These are phyloP conservation scores for Hozukius guyotensis DNA, from an alignment of 2,797 vertebrate genomes.

Conservation along the genomic window DNA sequence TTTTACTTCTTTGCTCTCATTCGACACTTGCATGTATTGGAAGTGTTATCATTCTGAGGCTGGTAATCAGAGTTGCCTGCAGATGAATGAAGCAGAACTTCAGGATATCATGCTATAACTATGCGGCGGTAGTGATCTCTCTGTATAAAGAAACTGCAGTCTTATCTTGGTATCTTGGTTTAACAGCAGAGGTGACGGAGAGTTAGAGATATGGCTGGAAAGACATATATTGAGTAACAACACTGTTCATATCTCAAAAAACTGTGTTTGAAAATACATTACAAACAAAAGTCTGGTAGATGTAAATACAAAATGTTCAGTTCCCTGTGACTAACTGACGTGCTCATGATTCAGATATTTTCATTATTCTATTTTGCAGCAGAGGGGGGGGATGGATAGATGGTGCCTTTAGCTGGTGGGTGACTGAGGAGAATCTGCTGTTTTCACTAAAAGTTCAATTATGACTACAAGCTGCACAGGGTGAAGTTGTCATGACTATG, in stretches of 20 bases:
- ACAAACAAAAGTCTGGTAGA: slow-evolving; percentile 10
- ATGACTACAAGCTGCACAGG: slow-evolving; percentile 70
- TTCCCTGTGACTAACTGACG: slow-evolving; percentile 17
- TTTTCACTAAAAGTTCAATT: slow-evolving; percentile 75
- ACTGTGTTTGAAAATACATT: slow-evolving; percentile 40
- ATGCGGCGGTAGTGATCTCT: slow-evolving; percentile 1
- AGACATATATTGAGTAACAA: slow-evolving; percentile 30
- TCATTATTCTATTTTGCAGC: slow-evolving; percentile 27
- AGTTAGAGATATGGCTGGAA: slow-evolving; percentile 11
- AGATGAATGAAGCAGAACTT: slow-evolving; percentile 6
- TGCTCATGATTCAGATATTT: slow-evolving; percentile 34
- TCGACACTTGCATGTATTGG: neutral
- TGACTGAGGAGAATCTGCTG: slow-evolving; percentile 28
- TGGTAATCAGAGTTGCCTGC: neutral
- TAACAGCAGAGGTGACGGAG: slow-evolving; percentile 18
- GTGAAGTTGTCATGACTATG: slow-evolving; percentile 70
- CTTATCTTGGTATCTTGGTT: neutral
- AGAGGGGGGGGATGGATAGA: neutral
- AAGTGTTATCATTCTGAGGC: neutral
- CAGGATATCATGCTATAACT: slow-evolving; percentile 3
- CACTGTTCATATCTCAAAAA: slow-evolving; percentile 24
- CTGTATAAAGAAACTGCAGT: neutral
- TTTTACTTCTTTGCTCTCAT: slow-evolving; percentile 6
- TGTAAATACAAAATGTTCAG: neutral
- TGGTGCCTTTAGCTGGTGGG: slow-evolving; percentile 33